These are phyloP conservation scores for Elysia crispata DNA, from an alignment of 2,888 invertebrate genomes.

Conservation along the genomic window DNA sequence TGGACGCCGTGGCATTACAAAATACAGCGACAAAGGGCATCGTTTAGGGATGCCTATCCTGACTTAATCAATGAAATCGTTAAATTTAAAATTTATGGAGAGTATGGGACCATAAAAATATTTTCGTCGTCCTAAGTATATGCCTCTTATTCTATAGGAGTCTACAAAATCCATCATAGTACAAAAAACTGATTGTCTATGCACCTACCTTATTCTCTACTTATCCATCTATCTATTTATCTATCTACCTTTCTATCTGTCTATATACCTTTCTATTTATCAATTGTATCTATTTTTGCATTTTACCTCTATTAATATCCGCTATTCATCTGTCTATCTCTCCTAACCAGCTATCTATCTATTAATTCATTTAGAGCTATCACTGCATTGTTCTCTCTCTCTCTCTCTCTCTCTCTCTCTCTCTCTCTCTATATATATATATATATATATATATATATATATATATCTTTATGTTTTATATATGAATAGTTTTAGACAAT, in stretches of 20 bases:
- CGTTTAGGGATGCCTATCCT: too few relatives aligned
- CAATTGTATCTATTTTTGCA: constrained; percentile 11
- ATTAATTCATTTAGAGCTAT: neutral
- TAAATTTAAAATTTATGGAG: too few relatives aligned
- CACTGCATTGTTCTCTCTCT: neutral
- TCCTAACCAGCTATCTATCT: constrained; percentile 7
- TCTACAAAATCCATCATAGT: neutral
- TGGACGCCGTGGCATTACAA: too few relatives aligned
- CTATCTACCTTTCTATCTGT: neutral
- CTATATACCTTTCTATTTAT: neutral
- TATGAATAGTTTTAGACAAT: too few relatives aligned
- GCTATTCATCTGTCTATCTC: constrained; percentile 7
- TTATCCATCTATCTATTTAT: neutral
- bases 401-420: constrained; percentile 20
- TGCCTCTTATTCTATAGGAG: too few relatives aligned
- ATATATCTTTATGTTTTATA: constrained; percentile 13
- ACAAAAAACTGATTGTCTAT: neutral
- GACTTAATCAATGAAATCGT: too few relatives aligned
- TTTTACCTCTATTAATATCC: neutral
- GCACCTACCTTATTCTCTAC: neutral
- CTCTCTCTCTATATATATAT: constrained; percentile 33
- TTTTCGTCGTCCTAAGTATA: too few relatives aligned
- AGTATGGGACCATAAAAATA: too few relatives aligned
- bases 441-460: constrained; percentile 23
- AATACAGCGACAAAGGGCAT: too few relatives aligned